phyloP scores from a whole-genome alignment of 1,140 invertebrate genomes.

The Branchinecta lindahli region DNA sequence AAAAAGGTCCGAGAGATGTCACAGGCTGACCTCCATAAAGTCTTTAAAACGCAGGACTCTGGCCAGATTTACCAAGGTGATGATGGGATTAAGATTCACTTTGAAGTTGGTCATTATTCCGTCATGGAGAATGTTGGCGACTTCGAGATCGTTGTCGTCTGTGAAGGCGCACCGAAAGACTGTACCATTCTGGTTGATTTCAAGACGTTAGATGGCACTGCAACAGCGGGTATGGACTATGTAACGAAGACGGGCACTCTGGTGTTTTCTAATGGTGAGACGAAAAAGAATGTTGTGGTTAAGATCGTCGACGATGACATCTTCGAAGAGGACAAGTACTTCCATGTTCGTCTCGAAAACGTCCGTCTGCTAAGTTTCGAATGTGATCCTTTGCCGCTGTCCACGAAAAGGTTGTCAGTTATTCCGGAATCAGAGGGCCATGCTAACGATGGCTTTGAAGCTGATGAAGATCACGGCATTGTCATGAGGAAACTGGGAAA shows the following conservation, averaged over 20 bases:
- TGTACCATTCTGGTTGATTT: slow-evolving; percentile 72
- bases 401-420: neutral
- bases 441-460: slow-evolving; percentile 12
- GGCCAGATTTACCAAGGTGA: slow-evolving; percentile 34
- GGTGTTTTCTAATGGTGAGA: slow-evolving; percentile 67
- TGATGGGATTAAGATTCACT: slow-evolving; percentile 51
- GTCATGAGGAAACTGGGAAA: neutral
- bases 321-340: slow-evolving; percentile 98
- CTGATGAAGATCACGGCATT: slow-evolving; percentile 1
- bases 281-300: slow-evolving; percentile 63
- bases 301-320: slow-evolving; percentile 96
- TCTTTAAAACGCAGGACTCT: slow-evolving; percentile 40
- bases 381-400: neutral
- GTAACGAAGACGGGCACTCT: slow-evolving; percentile 69
- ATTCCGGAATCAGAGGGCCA: neutral
- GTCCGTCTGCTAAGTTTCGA: slow-evolving; percentile 30
- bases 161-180: slow-evolving; percentile 62
- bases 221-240: slow-evolving; percentile 90
- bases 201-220: slow-evolving; percentile 90
- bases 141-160: slow-evolving; percentile 73
- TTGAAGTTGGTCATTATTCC: slow-evolving; percentile 93
- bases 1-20: slow-evolving; percentile 69
- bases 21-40: slow-evolving; percentile 61
- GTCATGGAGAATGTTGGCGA: slow-evolving; percentile 95
- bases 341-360: slow-evolving; percentile 66